Evolutionary conservation across 2,888 invertebrate genomes (phyloP).

Genomic region (Agapetus fuscipes): DNA sequence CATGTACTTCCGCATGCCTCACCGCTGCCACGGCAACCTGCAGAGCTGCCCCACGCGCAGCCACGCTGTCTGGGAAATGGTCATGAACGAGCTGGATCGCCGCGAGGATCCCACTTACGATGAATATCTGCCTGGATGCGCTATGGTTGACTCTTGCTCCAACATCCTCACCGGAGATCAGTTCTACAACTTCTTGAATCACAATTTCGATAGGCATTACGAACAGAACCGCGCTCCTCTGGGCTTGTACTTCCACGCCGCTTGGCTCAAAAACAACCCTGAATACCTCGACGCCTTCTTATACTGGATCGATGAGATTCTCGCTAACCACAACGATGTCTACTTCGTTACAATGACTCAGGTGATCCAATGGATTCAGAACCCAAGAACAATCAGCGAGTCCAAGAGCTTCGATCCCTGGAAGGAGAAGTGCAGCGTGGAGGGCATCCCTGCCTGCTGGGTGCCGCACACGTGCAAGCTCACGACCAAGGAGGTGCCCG

Average conservation of each 20-base stretch:
- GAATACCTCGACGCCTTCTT: slow-evolving; percentile 87
- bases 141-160: slow-evolving; percentile 92
- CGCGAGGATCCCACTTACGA: slow-evolving; percentile 85
- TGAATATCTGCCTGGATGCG: slow-evolving; percentile 83
- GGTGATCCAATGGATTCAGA: slow-evolving; percentile 93
- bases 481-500: slow-evolving; percentile 87
- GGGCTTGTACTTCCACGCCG: slow-evolving; percentile 88
- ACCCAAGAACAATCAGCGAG: slow-evolving; percentile 73
- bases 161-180: slow-evolving; percentile 87
- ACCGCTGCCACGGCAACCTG: slow-evolving; percentile 85
- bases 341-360: slow-evolving; percentile 96
- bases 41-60: slow-evolving; percentile 87
- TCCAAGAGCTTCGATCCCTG: slow-evolving; percentile 89
- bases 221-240: slow-evolving; percentile 82
- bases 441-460: slow-evolving; percentile 75
- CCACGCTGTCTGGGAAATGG: slow-evolving; percentile 95
- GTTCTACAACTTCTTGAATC: slow-evolving; percentile 88
- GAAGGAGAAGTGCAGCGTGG: slow-evolving; percentile 89
- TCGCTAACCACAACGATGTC: slow-evolving; percentile 78
- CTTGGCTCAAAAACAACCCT: slow-evolving; percentile 87
- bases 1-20: slow-evolving; percentile 95
- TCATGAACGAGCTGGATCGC: slow-evolving; percentile 87
- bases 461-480: slow-evolving; percentile 86
- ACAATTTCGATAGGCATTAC: slow-evolving; percentile 89
- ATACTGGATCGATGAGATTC: slow-evolving; percentile 86